Conservation (phyloP, 2,888 invertebrate genomes). For the Cyclophora punctaria region DNA sequence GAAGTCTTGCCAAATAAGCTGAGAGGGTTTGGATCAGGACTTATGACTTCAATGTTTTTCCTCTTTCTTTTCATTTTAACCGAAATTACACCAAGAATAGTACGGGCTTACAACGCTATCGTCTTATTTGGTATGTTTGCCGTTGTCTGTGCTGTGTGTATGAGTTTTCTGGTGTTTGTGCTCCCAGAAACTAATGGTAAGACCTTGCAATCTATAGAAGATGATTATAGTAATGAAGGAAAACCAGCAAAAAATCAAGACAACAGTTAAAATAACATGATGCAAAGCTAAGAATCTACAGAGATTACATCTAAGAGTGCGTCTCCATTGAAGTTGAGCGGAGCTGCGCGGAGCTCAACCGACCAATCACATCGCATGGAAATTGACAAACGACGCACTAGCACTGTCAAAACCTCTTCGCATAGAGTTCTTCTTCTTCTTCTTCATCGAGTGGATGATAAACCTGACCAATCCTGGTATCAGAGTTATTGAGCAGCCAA, state of each 20-base stretch:
- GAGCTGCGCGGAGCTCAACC: no score
- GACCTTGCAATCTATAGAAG: conserved; percentile 63
- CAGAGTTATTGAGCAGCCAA: no score
- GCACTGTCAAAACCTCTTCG: no score
- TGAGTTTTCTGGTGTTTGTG: conserved; percentile 18
- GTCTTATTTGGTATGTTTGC: neutral
- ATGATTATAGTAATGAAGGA: conserved; percentile 34
- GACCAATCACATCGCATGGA: no score
- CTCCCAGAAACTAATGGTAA: conserved; percentile 56
- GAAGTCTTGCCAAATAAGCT: conserved; percentile 30
- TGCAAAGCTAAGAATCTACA: no score
- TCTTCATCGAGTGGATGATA: no score
- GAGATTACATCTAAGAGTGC: no score
- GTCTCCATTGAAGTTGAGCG: no score
- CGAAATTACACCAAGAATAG: conserved; percentile 5
- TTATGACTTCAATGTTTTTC: conserved; percentile 1
- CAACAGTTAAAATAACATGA: no score
- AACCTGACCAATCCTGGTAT: no score
- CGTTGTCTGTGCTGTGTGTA: conserved; percentile 1
- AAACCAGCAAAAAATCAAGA: neutral
- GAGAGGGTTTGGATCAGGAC: conserved; percentile 29
- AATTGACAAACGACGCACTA: no score
- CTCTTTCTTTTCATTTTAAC: conserved; percentile 4
- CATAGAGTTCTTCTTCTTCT: no score
- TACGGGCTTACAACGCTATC: neutral